Evolutionary conservation across 1,140 invertebrate species (phyloP), one percentile per base, ranked within the genome.

Genomic region (Plodia interpunctella): DNA sequence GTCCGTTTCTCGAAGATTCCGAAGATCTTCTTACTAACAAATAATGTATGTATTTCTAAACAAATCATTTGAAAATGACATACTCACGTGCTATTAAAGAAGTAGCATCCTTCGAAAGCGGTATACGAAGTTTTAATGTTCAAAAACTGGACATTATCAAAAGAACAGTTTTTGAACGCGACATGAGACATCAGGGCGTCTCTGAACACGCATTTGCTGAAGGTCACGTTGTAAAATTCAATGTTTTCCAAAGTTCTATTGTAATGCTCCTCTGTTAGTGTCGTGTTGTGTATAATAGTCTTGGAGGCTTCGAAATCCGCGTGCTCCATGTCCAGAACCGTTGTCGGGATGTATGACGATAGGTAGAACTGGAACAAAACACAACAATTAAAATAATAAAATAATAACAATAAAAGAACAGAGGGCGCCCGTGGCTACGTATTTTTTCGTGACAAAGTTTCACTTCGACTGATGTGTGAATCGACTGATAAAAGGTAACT

Each of bases 161-260:
- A 90, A 0, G 81, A 72, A 58, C 90, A 91, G 65, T 89, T 90
- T 17, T 66, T 63, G 62, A 91, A 91, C 10, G 72, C 64, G 5
- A 91, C 90, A 54, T 91, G 90, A 0, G 85, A 90, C 63, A 91
- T 74, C 38, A 90, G 71, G 62, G 91, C 77, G 63, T 91, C 87
- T 6, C 78, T 65, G 55, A 91, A 90, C 0, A 78, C 81, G 63
- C 89, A 90, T 25, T 88, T 81, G 0, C 59, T 54, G 59, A 91
- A 91, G 0, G 79, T 81, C 0, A 83, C 80, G 35, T 89, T 87
- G 5, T 69, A 62, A 50, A 83, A 90, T 38, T 83, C 67, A 0
- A 83, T 65, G 50, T 91, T 91, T 55, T 90, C 80, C 0, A 90
- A 18, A 0, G 83, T 85, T 5, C 63, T 67, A 60, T 90, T 88